phyloP scores from a whole-genome alignment of 1,140 invertebrate species.

The Bombyx mori region DNA sequence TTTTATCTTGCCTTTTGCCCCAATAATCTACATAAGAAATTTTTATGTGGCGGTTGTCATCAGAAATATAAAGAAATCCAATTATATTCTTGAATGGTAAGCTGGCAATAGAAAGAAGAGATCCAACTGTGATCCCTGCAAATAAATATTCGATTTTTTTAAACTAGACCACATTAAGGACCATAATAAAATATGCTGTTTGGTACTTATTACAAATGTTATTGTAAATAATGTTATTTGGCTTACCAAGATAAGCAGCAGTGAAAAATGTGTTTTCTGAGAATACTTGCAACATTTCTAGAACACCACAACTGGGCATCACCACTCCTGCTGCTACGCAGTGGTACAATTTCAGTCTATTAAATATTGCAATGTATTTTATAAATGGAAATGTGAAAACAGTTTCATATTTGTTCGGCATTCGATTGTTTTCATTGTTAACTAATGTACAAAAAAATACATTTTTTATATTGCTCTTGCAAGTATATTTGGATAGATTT shows the following conservation, averaged over 20 bases:
- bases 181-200: not conserved
- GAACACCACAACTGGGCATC: slow-evolving; percentile 34
- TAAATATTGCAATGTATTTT: slow-evolving; percentile 46
- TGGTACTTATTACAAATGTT: no score
- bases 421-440: not conserved
- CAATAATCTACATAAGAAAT: slow-evolving; percentile 72
- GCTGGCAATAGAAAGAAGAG: slow-evolving; percentile 47
- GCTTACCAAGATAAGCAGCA: slow-evolving; percentile 42
- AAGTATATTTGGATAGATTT: no score
- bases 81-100: slow-evolving; percentile 65
- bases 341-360: slow-evolving; percentile 58
- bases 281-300: slow-evolving; percentile 41
- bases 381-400: slow-evolving; percentile 50
- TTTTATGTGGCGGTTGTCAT: slow-evolving; percentile 65
- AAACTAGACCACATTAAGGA: no score
- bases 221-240: not conserved
- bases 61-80: slow-evolving; percentile 72
- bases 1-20: slow-evolving; percentile 69
- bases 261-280: slow-evolving; percentile 28
- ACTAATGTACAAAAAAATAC: no score
- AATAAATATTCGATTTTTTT: slow-evolving; percentile 7
- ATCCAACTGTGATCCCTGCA: slow-evolving; percentile 58
- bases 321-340: slow-evolving; percentile 34
- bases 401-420: slow-evolving; percentile 32
- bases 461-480: no score